Percentiles rank a stretch among this genome's conserved stretches.
Evolutionary conservation across 2,888 invertebrate species (phyloP).

Genomic region (Drosophila borborema): DNA sequence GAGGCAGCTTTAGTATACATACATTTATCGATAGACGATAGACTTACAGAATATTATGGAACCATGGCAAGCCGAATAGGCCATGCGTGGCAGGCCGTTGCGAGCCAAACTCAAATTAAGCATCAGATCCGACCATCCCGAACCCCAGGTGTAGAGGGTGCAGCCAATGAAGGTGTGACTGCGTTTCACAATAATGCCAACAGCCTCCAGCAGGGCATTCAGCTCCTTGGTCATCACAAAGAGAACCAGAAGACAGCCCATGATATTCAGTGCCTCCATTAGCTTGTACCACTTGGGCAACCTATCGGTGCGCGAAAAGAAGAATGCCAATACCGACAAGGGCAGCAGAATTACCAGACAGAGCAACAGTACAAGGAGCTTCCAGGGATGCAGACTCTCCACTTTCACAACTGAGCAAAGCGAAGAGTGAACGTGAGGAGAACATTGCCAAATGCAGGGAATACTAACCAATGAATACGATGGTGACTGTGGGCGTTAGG

Average conservation of each 20-base stretch:
- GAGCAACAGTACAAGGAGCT: fast-evolving
- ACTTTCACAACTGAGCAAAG: not conserved
- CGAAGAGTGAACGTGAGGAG: not conserved
- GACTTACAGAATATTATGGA: constrained; percentile 32
- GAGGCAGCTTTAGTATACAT: not conserved
- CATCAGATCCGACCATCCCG: constrained; percentile 21
- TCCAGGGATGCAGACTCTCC: not conserved
- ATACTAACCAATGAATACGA: constrained; percentile 12
- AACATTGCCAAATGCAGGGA: too few species aligned
- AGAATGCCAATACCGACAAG: not conserved
- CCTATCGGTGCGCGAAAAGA: constrained; percentile 26
- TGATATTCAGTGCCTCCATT: constrained; percentile 2
- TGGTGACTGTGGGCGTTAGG: constrained; percentile 18
- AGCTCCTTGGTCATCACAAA: constrained; percentile 33
- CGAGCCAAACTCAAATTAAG: constrained; percentile 29
- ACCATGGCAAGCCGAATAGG: constrained; percentile 42
- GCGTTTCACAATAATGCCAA: constrained; percentile 34
- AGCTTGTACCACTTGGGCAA: constrained; percentile 36
- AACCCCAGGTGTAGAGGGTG: constrained; percentile 50
- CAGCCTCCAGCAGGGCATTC: constrained; percentile 27
- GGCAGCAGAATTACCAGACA: not conserved
- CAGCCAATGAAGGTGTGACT: constrained; percentile 47
- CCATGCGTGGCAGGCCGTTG: constrained; percentile 47
- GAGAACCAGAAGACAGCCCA: constrained; percentile 2
- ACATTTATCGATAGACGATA: not conserved